Evolutionary conservation across 1,140 invertebrate species (phyloP).

Genomic region (Zaprionus davidi): DNA sequence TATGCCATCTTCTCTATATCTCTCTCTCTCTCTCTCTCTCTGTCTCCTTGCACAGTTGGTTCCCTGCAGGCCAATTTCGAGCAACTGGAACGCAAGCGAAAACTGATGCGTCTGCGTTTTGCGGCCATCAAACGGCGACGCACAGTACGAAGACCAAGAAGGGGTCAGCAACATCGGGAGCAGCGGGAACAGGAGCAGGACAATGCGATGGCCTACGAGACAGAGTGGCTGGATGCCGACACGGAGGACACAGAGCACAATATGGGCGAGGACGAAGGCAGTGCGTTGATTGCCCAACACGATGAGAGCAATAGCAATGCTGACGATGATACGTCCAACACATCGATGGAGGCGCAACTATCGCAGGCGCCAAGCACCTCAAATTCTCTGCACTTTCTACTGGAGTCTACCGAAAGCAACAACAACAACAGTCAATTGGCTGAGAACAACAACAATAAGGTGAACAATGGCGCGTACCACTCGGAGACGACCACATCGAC

Average conservation of each 20-base stretch:
- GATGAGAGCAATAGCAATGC: conserved; percentile 20
- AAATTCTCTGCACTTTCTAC: conserved; percentile 38
- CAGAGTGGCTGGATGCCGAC: conserved; percentile 29
- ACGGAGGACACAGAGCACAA: conserved; percentile 25
- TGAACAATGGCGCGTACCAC: conserved; percentile 36
- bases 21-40: neutral
- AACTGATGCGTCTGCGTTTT: conserved; percentile 31
- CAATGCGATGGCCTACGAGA: conserved; percentile 35
- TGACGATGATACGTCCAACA: conserved; percentile 49
- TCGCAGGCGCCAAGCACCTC: conserved; percentile 66
- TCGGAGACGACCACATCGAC: conserved; percentile 55
- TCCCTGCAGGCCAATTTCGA: conserved; percentile 44
- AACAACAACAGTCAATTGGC: conserved; percentile 60
- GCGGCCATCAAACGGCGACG: conserved; percentile 45
- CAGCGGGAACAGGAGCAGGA: conserved; percentile 21
- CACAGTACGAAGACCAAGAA: conserved; percentile 6
- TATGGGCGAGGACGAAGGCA: conserved; percentile 29
- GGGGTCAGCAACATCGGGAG: conserved; percentile 14
- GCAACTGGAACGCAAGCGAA: conserved; percentile 53
- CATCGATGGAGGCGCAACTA: conserved; percentile 72
- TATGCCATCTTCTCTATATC: neutral
- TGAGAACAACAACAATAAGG: conserved; percentile 29
- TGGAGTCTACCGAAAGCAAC: conserved; percentile 46
- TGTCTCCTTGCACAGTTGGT: conserved; percentile 30
- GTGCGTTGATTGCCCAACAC: conserved; percentile 8